Percentiles rank a stretch among this genome's conserved stretches.
Evolutionary conservation across 2,888 invertebrate genomes (phyloP).

Genomic region (Fragum whitleyi): DNA sequence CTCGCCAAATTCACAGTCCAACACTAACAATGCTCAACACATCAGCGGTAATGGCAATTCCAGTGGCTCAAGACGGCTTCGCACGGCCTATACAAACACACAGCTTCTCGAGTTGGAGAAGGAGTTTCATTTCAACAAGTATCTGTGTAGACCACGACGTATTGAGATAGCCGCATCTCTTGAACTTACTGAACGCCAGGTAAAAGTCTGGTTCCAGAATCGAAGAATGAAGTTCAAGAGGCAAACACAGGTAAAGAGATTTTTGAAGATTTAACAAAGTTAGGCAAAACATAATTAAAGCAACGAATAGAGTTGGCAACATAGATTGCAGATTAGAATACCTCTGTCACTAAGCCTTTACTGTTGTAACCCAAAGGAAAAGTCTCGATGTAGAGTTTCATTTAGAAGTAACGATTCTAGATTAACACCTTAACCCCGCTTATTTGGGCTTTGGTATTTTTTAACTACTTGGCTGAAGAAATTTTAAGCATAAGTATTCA

Average conservation of each 20-base stretch:
- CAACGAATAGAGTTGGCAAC: no score
- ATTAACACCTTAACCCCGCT: no score
- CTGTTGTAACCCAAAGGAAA: no score
- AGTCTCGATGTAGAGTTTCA: no score
- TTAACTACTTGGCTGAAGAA: no score
- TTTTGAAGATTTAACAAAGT: not conserved
- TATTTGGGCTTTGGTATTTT: no score
- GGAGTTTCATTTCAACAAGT: constrained; percentile 91
- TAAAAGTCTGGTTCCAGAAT: constrained; percentile 99
- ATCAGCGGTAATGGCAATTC: constrained; percentile 52
- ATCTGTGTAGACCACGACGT: constrained; percentile 91
- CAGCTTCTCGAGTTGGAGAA: constrained; percentile 94
- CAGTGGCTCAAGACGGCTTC: constrained; percentile 86
- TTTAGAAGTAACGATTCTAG: no score
- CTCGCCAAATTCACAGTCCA: constrained; percentile 49
- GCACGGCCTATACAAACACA: constrained; percentile 93
- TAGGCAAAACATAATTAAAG: no score
- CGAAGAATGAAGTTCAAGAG: constrained; percentile 93
- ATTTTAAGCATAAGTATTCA: no score
- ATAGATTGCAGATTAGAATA: no score
- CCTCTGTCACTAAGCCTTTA: no score
- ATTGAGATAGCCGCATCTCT: constrained; percentile 91
- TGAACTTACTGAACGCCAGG: constrained; percentile 91
- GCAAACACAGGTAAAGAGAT: constrained; percentile 72
- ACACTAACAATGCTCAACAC: constrained; percentile 41